phyloP scores from a whole-genome alignment of 1,140 invertebrate species.

The Ooceraea biroi region DNA sequence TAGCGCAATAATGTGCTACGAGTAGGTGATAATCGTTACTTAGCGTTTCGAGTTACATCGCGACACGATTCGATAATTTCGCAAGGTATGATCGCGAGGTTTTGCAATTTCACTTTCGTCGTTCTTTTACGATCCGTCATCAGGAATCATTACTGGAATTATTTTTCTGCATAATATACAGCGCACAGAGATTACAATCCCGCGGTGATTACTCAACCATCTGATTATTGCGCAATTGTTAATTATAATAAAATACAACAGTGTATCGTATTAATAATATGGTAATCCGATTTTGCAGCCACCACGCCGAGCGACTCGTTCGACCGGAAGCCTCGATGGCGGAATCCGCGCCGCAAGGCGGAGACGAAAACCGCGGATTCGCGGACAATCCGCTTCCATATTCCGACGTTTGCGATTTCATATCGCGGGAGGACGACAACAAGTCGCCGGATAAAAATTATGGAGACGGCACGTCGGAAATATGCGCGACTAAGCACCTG shows the following conservation, averaged over 20 bases:
- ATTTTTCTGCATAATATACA: not conserved
- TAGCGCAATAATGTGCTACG: not conserved
- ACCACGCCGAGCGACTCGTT: not conserved
- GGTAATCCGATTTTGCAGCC: constrained; percentile 18
- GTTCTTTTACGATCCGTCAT: not conserved
- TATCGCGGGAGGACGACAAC: constrained; percentile 10
- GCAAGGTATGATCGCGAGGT: no score
- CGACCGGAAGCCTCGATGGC: not conserved
- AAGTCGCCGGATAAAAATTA: constrained; percentile 29
- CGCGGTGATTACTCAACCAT: constrained; percentile 48
- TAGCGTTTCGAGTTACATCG: constrained; percentile 28
- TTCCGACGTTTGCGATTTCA: not conserved
- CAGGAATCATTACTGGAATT: constrained; percentile 10
- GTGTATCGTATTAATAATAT: constrained; percentile 25
- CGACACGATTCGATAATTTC: constrained; percentile 7
- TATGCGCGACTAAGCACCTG: constrained; percentile 43
- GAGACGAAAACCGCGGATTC: constrained; percentile 7
- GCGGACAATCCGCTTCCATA: not conserved
- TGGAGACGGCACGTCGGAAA: constrained; percentile 40
- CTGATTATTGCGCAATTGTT: constrained; percentile 49
- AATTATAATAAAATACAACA: constrained; percentile 29
- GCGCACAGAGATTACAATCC: constrained; percentile 11
- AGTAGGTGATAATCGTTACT: constrained; percentile 24
- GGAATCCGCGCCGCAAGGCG: not conserved
- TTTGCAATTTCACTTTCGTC: not conserved